Conservation (phyloP, 1,140 invertebrate species). For the Halyomorpha halys region DNA sequence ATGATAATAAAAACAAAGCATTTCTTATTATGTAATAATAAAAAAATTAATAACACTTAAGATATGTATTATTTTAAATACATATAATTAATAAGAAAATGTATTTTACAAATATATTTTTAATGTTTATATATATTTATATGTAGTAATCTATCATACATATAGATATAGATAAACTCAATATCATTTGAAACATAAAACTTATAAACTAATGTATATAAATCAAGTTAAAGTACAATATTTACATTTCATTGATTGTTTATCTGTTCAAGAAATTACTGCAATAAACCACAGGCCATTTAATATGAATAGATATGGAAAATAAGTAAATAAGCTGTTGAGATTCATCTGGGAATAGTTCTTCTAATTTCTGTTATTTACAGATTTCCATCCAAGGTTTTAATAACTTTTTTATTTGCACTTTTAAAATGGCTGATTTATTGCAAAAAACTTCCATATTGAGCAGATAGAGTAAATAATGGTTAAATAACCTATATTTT, state of each 20-base stretch:
- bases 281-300: slow-evolving; percentile 9
- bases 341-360: slow-evolving; percentile 5
- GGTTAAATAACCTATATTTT: slow-evolving; percentile 17
- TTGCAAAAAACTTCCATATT: slow-evolving; percentile 8
- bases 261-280: slow-evolving; percentile 14
- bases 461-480: slow-evolving; percentile 17
- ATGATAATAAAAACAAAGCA: slow-evolving; percentile 17
- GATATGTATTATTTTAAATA: slow-evolving; percentile 11
- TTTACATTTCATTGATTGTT: slow-evolving; percentile 23
- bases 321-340: neutral
- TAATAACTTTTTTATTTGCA: neutral
- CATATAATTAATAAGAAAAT: slow-evolving; percentile 6
- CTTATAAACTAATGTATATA: slow-evolving; percentile 16
- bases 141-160: slow-evolving; percentile 5
- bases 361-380: neutral
- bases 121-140: slow-evolving; percentile 13
- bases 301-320: too few relatives aligned
- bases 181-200: slow-evolving; percentile 14
- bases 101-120: slow-evolving; percentile 12
- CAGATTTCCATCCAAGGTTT: neutral
- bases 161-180: slow-evolving; percentile 16
- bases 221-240: slow-evolving; percentile 25
- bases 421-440: slow-evolving; percentile 6
- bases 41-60: slow-evolving; percentile 11
- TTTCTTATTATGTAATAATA: slow-evolving; percentile 12